Evolutionary conservation across 1,140 invertebrate species (phyloP).

Genomic region (Patella vulgata): DNA sequence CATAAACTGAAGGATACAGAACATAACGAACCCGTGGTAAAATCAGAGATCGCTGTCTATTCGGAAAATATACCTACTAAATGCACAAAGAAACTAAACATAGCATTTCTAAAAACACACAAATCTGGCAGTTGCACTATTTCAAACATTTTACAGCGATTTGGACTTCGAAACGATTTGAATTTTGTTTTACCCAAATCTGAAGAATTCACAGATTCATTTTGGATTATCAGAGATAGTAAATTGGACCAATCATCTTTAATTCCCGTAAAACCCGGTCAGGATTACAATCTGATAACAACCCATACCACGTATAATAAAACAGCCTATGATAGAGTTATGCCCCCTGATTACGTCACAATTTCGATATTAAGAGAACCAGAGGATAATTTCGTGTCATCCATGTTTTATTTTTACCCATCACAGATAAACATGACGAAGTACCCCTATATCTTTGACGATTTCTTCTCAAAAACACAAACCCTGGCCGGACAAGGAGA

Average conservation of each 20-base stretch:
- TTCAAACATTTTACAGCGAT: constrained; percentile 42
- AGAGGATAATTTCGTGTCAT: constrained; percentile 27
- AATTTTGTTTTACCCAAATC: constrained; percentile 41
- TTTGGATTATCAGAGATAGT: constrained; percentile 38
- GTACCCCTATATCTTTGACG: constrained; percentile 5
- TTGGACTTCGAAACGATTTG: constrained; percentile 28
- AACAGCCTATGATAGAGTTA: constrained; percentile 16
- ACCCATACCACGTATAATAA: constrained; percentile 41
- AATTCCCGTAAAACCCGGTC: background rate
- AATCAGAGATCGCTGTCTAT: too few relatives aligned
- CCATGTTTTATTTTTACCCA: constrained; percentile 30
- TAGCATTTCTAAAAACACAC: constrained; percentile 39
- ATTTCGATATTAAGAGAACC: constrained; percentile 38
- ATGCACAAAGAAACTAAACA: background rate
- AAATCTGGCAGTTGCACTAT: constrained; percentile 47
- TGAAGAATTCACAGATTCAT: constrained; percentile 17
- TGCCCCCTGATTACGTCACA: constrained; percentile 31
- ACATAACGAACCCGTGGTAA: too few relatives aligned
- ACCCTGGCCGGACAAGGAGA: constrained; percentile 5
- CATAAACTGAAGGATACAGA: too few relatives aligned
- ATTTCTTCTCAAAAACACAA: constrained; percentile 27
- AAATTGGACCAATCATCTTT: constrained; percentile 18
- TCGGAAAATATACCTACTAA: too few relatives aligned
- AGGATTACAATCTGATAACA: constrained; percentile 26
- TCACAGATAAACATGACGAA: constrained; percentile 4